Evolutionary conservation across 2,888 invertebrate genomes (phyloP).

Genomic region (Nycteola revayana): DNA sequence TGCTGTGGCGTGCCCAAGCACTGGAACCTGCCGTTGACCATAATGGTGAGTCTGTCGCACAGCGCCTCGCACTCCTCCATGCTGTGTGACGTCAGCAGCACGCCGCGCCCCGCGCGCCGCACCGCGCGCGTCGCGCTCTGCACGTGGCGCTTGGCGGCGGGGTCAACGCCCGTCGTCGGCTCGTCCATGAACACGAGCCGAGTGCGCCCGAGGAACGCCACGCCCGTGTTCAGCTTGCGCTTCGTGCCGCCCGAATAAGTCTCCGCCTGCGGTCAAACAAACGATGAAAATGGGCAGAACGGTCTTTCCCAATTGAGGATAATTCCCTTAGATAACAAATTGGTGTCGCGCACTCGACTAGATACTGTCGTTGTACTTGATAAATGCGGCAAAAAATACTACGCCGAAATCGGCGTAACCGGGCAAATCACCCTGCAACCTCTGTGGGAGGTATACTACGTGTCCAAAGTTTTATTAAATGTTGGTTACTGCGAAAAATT

Average conservation of each 20-base stretch:
- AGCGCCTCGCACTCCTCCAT: slow-evolving; percentile 94
- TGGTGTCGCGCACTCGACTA: no score
- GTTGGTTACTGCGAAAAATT: no score
- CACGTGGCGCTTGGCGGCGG: slow-evolving; percentile 86
- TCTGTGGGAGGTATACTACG: no score
- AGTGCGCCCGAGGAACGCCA: slow-evolving; percentile 86
- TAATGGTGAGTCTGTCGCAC: slow-evolving; percentile 90
- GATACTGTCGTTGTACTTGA: no score
- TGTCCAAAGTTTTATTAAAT: no score
- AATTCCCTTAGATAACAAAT: no score
- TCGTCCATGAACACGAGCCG: slow-evolving; percentile 87
- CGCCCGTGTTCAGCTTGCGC: slow-evolving; percentile 87
- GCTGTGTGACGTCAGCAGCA: slow-evolving; percentile 92
- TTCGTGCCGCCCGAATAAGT: slow-evolving; percentile 89
- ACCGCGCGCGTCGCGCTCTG: slow-evolving; percentile 84
- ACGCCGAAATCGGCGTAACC: no score
- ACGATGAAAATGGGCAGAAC: no score
- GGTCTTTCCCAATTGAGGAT: no score
- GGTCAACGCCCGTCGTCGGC: slow-evolving; percentile 88
- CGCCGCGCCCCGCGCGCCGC: slow-evolving; percentile 85
- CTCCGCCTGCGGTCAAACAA: slow-evolving; percentile 65
- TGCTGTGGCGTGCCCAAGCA: slow-evolving; percentile 89
- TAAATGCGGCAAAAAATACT: no score
- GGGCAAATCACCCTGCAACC: no score
- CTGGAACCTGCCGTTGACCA: slow-evolving; percentile 90